phyloP scores from a whole-genome alignment of 2,888 invertebrate genomes.

The Monochamus alternatus region DNA sequence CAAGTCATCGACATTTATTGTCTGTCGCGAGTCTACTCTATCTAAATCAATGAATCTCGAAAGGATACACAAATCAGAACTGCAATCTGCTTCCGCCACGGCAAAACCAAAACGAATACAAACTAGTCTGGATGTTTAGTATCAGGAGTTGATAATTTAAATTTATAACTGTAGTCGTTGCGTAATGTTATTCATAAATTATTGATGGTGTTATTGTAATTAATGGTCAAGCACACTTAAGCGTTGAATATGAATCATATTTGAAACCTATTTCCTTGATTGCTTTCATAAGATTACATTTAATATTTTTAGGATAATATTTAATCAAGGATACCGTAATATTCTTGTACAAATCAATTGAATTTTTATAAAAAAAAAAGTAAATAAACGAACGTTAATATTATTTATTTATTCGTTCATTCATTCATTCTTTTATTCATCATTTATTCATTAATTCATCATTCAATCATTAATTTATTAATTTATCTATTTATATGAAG shows the following conservation, averaged over 20 bases:
- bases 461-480: not conserved
- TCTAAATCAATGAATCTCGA: slow-evolving; percentile 45
- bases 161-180: slow-evolving; percentile 20
- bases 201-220: slow-evolving; percentile 14
- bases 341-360: not conserved
- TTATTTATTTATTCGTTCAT: too few relatives aligned
- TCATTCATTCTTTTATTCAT: too few relatives aligned
- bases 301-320: not conserved
- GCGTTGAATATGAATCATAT: not conserved
- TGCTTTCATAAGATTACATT: not conserved
- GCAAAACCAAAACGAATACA: slow-evolving; percentile 54
- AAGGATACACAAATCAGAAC: slow-evolving; percentile 58
- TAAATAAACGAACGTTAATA: too few relatives aligned
- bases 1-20: slow-evolving; percentile 39
- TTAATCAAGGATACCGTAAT: not conserved
- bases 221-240: slow-evolving; percentile 6
- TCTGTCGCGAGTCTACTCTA: slow-evolving; percentile 41
- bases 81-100: slow-evolving; percentile 53
- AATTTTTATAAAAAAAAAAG: not conserved
- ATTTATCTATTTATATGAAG: too few relatives aligned
- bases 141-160: slow-evolving; percentile 23
- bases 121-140: slow-evolving; percentile 45
- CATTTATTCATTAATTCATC: too few relatives aligned
- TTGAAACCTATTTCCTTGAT: not conserved
- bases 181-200: slow-evolving; percentile 29